Percentiles rank a stretch among this genome's conserved stretches.
Evolutionary conservation across 1,140 invertebrate species (phyloP).

Genomic region (Zaprionus nigranus): DNA sequence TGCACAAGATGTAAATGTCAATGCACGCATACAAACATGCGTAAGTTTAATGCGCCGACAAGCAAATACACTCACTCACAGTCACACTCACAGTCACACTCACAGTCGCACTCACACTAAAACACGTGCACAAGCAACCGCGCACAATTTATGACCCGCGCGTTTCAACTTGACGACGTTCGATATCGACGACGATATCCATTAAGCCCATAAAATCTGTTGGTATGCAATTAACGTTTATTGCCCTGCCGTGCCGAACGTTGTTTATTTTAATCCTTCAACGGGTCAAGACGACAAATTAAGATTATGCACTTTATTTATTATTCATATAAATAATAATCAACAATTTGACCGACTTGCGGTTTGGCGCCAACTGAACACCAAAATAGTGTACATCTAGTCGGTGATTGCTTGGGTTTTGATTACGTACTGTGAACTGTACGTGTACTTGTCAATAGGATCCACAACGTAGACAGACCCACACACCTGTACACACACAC

Average conservation of each 20-base stretch:
- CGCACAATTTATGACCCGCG: conserved; percentile 69
- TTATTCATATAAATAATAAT: conserved; percentile 61
- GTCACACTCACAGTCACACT: conserved; percentile 31
- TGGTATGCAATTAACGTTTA: conserved; percentile 82
- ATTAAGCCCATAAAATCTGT: conserved; percentile 83
- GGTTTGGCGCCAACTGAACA: conserved; percentile 20
- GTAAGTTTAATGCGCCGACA: conserved; percentile 19
- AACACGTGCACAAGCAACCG: conserved; percentile 47
- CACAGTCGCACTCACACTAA: conserved; percentile 38
- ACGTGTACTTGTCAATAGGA: conserved; percentile 21
- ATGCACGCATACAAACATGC: conserved; percentile 39
- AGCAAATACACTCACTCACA: conserved; percentile 45
- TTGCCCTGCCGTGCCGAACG: conserved; percentile 35
- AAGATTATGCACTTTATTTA: conserved; percentile 75
- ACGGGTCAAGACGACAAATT: conserved; percentile 73
- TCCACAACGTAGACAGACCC: background rate
- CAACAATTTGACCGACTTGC: conserved; percentile 18
- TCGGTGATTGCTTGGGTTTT: background rate
- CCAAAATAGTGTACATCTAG: background rate
- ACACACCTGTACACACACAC: background rate
- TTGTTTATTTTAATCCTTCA: conserved; percentile 70
- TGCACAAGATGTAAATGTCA: conserved; percentile 65
- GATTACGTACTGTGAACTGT: conserved; percentile 14
- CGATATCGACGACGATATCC: conserved; percentile 80
- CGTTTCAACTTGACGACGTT: conserved; percentile 67